Conservation (phyloP, 2,113 vertebrate species). For the Calonectris borealis region DNA sequence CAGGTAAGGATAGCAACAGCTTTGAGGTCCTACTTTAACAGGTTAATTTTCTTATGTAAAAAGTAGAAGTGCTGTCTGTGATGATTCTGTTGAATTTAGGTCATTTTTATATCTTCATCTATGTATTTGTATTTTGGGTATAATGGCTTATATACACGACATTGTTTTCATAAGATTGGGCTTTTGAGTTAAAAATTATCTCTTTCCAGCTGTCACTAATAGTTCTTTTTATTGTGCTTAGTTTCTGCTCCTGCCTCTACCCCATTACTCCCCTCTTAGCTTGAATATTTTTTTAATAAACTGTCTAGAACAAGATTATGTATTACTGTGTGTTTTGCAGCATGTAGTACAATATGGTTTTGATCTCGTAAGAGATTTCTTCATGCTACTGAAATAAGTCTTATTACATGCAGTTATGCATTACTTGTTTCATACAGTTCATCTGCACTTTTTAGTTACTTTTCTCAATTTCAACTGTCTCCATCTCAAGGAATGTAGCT, state of each 20-base stretch:
- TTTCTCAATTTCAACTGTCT: background rate
- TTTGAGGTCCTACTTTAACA: background rate
- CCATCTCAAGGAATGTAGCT: background rate
- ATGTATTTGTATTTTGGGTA: background rate
- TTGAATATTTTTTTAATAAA: background rate
- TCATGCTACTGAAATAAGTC: background rate
- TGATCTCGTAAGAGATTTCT: background rate
- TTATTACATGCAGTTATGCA: background rate
- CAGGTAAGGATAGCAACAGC: conserved; percentile 13
- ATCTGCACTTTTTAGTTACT: background rate
- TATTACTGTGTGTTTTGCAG: background rate
- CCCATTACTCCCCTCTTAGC: background rate
- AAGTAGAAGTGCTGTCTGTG: background rate
- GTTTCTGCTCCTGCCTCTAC: background rate
- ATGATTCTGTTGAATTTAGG: background rate
- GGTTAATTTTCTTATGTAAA: background rate
- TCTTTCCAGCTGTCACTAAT: background rate
- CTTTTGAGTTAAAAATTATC: background rate
- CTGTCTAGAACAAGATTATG: background rate
- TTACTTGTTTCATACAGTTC: background rate
- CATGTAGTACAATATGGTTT: background rate
- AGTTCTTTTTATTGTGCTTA: background rate
- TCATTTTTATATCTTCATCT: background rate
- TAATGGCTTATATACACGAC: background rate
- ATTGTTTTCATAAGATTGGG: background rate